phyloP scores from a whole-genome alignment of 2,797 vertebrate genomes.

The Mormyrus proboscirostris region DNA sequence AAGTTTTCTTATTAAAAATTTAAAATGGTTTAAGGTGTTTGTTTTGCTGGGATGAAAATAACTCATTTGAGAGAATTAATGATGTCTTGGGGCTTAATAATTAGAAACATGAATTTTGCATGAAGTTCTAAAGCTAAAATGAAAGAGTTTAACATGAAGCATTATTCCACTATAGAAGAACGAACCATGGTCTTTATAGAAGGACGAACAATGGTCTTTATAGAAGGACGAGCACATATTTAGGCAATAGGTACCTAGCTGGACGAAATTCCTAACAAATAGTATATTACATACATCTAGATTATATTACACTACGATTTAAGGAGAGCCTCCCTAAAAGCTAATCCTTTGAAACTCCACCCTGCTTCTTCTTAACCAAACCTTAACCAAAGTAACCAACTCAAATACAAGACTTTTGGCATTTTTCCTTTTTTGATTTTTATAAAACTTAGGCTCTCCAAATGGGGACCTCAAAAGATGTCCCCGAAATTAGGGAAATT shows the following conservation, averaged over 20 bases:
- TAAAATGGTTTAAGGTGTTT: slow-evolving; percentile 50
- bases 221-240: neutral
- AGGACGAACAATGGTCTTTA: too few species aligned
- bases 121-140: slow-evolving; percentile 22
- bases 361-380: neutral
- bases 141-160: slow-evolving; percentile 1
- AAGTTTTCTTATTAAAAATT: slow-evolving; percentile 50
- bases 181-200: neutral
- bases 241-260: neutral
- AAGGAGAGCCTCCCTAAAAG: neutral
- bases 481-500: too few species aligned
- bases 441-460: too few species aligned
- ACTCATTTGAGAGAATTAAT: slow-evolving; percentile 49
- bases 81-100: slow-evolving; percentile 42
- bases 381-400: too few species aligned
- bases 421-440: too few species aligned
- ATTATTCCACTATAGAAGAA: neutral
- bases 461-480: too few species aligned
- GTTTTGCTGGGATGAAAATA: slow-evolving; percentile 43
- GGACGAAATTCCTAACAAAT: neutral
- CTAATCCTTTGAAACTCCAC: neutral
- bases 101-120: slow-evolving; percentile 44
- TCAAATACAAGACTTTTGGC: too few species aligned
- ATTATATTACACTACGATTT: neutral
- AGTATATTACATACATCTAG: neutral